Base-by-base conservation (phyloP, 2,888 invertebrate species). In the Dryobotodes eremita region DNA sequence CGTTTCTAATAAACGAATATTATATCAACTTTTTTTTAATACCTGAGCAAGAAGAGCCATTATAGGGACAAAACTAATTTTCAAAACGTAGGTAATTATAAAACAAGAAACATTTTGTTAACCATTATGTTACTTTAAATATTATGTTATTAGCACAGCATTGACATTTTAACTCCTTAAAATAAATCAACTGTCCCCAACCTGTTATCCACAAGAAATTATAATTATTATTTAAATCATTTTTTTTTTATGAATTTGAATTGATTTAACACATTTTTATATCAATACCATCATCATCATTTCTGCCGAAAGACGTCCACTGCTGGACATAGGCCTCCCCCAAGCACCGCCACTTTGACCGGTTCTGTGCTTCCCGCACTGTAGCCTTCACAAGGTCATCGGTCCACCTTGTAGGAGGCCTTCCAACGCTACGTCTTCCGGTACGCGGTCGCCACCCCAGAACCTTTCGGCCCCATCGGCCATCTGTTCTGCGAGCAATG, bases 141-240 rank as follows among this genome's bases (percentile, higher is more conserved):
- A 80, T 93, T 92, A 92, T 93, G 91, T 91, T 94, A 94, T 93
- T 94, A 94, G 94, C 94, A 94, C 94, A 93, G 93, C 93, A 94
- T 94, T 94, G 92, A 93, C 91, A 89, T 91, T 89, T 84, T 80
- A 70, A 76, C 73, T 48, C 26, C 75, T 79, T 86, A 79, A 62
- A 66, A 64, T 61, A 73, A 72, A 59, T 50, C 1, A 48, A 57
- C 42, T 59, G 31, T 65, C 65, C 55, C 62, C 74, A 80, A 71
- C 13, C 13, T 23, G 11, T 75, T 50, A 23, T 4, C n/a, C 1
- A 26, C 26, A 59, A 23, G 13, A 57, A 17, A 48, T 11, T 17
- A 74, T 26, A 36, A 10, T 50, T 57, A 53, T 50, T 26, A 62
- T 59, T n/a, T n/a, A n/a, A n/a, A n/a, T n/a, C n/a, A 36, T 36